A percentile compares a stretch with the other conserved stretches of the same genome.
Evolutionary conservation across 2,888 invertebrate species (phyloP).

Genomic region (Chydorus sphaericus): DNA sequence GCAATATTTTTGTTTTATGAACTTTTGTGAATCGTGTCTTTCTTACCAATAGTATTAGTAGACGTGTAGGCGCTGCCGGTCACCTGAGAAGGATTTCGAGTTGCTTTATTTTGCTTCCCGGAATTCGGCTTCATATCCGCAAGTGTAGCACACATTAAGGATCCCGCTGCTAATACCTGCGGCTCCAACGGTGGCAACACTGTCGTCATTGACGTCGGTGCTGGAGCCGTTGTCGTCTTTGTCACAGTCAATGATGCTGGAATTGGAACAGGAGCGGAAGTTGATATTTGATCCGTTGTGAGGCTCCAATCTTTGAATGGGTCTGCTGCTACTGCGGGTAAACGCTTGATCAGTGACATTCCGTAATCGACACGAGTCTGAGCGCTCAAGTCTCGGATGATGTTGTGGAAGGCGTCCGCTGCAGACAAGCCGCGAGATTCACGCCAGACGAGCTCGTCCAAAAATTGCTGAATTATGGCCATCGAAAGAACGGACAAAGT

Average conservation of each 20-base stretch:
- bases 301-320: constrained; percentile 50
- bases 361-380: constrained; percentile 54
- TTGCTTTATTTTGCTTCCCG: background rate
- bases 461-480: constrained; percentile 76
- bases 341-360: constrained; percentile 20
- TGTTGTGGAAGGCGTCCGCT: constrained; percentile 62
- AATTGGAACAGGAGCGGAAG: too few relatives aligned
- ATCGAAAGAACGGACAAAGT: constrained; percentile 64
- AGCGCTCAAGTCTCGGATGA: constrained; percentile 60
- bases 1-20: too few relatives aligned
- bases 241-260: constrained; percentile 35
- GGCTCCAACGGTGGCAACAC: constrained; percentile 22
- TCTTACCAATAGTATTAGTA: background rate
- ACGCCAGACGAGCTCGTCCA: constrained; percentile 79
- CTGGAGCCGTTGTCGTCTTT: constrained; percentile 24
- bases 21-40: too few relatives aligned
- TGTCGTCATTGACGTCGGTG: constrained; percentile 26
- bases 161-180: constrained; percentile 19
- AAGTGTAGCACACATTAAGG: too few relatives aligned
- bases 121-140: background rate
- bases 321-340: constrained; percentile 39
- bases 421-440: constrained; percentile 68
- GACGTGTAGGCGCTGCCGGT: background rate
- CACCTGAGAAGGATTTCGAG: background rate
- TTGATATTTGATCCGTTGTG: too few relatives aligned